Evolutionary conservation across 2,113 vertebrate species (phyloP), one percentile per base, ranked within the genome.

Genomic region (Scortum barcoo): DNA sequence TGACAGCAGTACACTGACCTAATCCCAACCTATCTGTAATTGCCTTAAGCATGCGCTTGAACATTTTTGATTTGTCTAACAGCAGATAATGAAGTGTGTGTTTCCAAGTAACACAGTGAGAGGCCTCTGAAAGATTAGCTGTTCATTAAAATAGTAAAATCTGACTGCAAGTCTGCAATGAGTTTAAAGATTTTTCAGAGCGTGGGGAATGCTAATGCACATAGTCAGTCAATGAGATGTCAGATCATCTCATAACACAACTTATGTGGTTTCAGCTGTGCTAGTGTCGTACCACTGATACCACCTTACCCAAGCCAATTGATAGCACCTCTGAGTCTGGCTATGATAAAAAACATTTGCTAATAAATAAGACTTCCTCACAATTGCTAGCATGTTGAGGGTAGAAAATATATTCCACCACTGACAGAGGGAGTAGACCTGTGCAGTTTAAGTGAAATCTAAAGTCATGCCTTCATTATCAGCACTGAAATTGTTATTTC

Each of bases 51-150:
- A 3, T 19, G 56, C 10, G 33, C 38, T 36, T 68, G 3, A 11
- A 65, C 40, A 14, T 28, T 67, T 50, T 12, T 65, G 7, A 46
- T 73, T 60, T 78, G 4, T 36, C 16, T 16, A 76, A 63, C 13
- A 40, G 42, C 19, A 42, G 36, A 69, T 16, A 33, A 57, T 19
- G 11, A 6, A 48, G 3, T 7, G 10, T 57, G n/a, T 60, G 56
- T 22, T 38, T 57, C 38, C 2, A 7, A 48, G 24, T 62, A 22
- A 68, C 11, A 33, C 30, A 72, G 36, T 44, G 53, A 79, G 14
- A 66, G 51, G 6, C 26, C 2, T 51, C 51, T 26, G 33, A 38
- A 19, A 22, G 17, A 28, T 48, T 38, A 38, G 28, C 38, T 28
- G n/a, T 33, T 46, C 19, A 62, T 24, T 40, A 0, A 50, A 75